Conservation (phyloP, 2,797 vertebrate genomes). For the Gobio occitaniae region DNA sequence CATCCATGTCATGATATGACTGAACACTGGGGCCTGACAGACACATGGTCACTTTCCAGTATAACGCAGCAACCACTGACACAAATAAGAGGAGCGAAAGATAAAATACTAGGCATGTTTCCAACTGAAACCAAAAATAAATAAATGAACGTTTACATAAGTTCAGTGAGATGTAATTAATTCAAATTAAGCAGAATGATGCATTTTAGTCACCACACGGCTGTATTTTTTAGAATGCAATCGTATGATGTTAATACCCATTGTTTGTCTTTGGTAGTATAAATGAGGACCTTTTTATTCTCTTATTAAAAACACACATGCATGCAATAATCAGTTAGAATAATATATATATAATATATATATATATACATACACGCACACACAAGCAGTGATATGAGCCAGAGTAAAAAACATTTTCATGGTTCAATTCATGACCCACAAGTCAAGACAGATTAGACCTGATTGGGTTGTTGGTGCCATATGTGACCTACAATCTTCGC, state of each 20-base stretch:
- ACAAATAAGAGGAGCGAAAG: slow-evolving; percentile 7
- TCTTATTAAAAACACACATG: too few species aligned
- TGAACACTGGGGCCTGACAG: slow-evolving; percentile 35
- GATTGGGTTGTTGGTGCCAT: slow-evolving; percentile 70
- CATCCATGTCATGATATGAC: slow-evolving; percentile 11
- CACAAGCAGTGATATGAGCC: slow-evolving; percentile 60
- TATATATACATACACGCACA: neutral
- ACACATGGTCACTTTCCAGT: slow-evolving; percentile 9
- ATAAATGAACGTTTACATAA: too few species aligned
- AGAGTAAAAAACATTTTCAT: slow-evolving; percentile 65
- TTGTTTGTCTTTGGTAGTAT: too few species aligned
- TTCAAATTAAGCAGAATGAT: too few species aligned
- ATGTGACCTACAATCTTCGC: slow-evolving; percentile 80
- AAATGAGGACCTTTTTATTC: too few species aligned
- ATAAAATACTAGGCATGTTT: neutral
- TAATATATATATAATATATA: too few species aligned
- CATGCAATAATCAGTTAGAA: too few species aligned
- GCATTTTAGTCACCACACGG: too few species aligned
- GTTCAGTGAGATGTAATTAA: too few species aligned
- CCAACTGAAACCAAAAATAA: neutral
- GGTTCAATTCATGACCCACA: slow-evolving; percentile 72
- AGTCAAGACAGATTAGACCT: slow-evolving; percentile 75
- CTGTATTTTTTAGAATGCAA: too few species aligned
- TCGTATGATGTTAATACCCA: too few species aligned
- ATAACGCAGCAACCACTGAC: neutral